Evolutionary conservation across 1,140 invertebrate species (phyloP).

Genomic region (Meloidogyne floridensis): DNA sequence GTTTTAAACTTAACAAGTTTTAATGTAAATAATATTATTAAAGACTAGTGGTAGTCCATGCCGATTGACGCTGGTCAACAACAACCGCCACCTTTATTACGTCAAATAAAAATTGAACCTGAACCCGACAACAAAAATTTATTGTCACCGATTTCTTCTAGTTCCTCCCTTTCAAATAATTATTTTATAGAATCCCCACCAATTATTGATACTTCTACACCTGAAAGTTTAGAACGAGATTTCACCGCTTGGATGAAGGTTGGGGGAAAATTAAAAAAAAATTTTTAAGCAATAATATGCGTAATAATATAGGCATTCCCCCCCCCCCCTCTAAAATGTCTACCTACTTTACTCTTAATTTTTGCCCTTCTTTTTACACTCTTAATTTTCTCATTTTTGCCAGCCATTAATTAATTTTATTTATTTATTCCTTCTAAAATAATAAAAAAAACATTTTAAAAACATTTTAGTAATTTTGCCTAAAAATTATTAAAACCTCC

Average conservation of each 20-base stretch:
- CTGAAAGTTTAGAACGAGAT: constrained; percentile 59
- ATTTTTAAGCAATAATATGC: neutral
- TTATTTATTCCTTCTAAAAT: neutral
- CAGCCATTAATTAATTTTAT: neutral
- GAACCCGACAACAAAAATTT: neutral
- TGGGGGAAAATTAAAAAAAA: neutral
- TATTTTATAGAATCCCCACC: constrained; percentile 1
- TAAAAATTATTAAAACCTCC: neutral
- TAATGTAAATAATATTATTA: too few species aligned
- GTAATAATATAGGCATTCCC: too few species aligned
- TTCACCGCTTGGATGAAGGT: constrained; percentile 65
- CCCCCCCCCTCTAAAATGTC: too few species aligned
- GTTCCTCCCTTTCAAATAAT: neutral
- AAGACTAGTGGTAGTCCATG: neutral
- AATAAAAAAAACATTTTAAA: neutral
- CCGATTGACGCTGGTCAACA: neutral
- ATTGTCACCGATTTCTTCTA: neutral
- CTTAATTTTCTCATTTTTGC: neutral
- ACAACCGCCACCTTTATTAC: neutral
- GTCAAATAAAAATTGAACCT: neutral
- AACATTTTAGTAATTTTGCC: neutral
- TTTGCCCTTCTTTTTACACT: neutral
- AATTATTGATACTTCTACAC: constrained; percentile 60
- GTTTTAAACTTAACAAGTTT: too few species aligned
- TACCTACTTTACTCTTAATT: neutral